phyloP scores from a whole-genome alignment of 2,797 vertebrate genomes.

The Aplochiton taeniatus region DNA sequence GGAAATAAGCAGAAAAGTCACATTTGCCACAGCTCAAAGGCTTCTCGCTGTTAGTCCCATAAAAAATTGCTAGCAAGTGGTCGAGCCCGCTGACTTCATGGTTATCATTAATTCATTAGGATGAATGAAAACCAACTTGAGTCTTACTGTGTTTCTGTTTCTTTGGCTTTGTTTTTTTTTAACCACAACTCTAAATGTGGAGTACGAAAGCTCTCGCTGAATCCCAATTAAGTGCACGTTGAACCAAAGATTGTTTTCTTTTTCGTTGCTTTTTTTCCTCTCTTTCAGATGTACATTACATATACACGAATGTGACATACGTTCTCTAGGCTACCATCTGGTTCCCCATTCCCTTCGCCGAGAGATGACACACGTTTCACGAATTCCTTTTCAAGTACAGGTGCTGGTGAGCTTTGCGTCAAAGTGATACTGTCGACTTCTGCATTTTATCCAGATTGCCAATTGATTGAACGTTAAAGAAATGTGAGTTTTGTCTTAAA shows the following conservation, averaged over 20 bases:
- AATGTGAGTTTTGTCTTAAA: too few relatives aligned
- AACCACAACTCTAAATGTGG: slow-evolving; percentile 36
- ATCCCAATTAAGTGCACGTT: slow-evolving; percentile 67
- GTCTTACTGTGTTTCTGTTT: slow-evolving; percentile 12
- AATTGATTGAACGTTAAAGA: not conserved
- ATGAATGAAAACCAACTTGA: slow-evolving; percentile 24
- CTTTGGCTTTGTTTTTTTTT: slow-evolving; percentile 12
- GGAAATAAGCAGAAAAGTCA: slow-evolving; percentile 32
- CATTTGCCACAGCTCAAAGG: slow-evolving; percentile 40
- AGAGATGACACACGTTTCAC: slow-evolving; percentile 11
- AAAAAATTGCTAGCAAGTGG: slow-evolving; percentile 39
- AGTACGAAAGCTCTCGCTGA: slow-evolving; percentile 31
- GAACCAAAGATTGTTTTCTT: slow-evolving; percentile 78
- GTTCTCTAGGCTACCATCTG: slow-evolving; percentile 40
- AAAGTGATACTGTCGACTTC: not conserved
- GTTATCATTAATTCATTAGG: slow-evolving; percentile 46
- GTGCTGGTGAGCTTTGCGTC: slow-evolving; percentile 3
- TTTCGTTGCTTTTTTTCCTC: slow-evolving; percentile 19
- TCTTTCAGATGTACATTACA: slow-evolving; percentile 59
- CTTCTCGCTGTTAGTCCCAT: slow-evolving; percentile 55
- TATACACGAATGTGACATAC: slow-evolving; percentile 24
- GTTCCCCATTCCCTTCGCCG: slow-evolving; percentile 18
- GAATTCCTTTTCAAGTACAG: slow-evolving; percentile 7
- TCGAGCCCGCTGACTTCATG: slow-evolving; percentile 33
- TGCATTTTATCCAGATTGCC: not conserved